Evolutionary conservation across 2,797 vertebrate species (phyloP), one percentile per base, ranked within the genome.

Genomic region (Falco rusticolus): DNA sequence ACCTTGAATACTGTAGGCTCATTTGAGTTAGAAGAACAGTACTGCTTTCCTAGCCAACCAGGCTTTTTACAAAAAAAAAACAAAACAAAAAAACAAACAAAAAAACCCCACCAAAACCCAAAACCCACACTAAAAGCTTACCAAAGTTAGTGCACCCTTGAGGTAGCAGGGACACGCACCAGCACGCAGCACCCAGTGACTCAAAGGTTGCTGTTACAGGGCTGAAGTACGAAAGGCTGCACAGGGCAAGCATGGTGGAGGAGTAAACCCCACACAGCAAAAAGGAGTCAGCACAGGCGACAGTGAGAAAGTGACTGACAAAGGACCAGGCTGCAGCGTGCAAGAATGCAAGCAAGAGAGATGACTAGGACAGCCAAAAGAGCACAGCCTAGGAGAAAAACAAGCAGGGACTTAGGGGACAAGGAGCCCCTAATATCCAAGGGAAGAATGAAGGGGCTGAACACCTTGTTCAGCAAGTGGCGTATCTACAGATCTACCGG

Each of bases 241-340:
- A 28, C 22, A 19, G 77, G 33, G 12, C 37, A 59, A 45, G 33
- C 3, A 2, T 9, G 43, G 57, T 25, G 11, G 68, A 39, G 48
- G 6, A n/a, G 8, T 22, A 64, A 75, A 75, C 6, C 39, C n/a
- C 0, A 1, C 61, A 17, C 0, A 1, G 53, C 45, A 60, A 29
- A 51, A 24, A 53, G 39, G n/a, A 68, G 47, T 14, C 54, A 11
- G 54, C 2, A 0, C 24, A 16, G 37, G 61, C 10, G 45, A 20
- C 4, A 3, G 34, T 1, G 2, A 50, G 77, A 37, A 81, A 16
- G 13, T 0, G 12, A 51, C 51, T 59, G 43, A 59, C 17, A 26
- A 65, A 37, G 43, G 45, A 72, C 31, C 33, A 9, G 68, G 71
- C 54, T 59, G 29, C 61, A 31, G 56, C 3, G 0, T 5, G 25